A percentile compares a stretch with the other conserved stretches of the same genome.
Conservation (phyloP, 2,888 invertebrate species). For the Eledona agricola region DNA sequence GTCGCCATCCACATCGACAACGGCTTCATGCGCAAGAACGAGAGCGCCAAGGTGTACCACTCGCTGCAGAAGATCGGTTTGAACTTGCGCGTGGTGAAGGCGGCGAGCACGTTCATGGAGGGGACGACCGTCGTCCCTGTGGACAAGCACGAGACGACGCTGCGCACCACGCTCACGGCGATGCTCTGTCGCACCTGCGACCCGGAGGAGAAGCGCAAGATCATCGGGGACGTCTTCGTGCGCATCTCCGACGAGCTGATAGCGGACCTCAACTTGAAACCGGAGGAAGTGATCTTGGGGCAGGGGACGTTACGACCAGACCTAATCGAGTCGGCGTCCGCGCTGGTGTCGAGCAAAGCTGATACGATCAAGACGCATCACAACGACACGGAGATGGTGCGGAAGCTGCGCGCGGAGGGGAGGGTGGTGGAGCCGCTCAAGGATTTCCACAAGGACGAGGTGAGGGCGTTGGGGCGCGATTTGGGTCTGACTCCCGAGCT, state of each 20-base stretch:
- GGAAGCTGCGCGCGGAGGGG: slow-evolving; percentile 76
- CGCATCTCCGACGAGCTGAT: slow-evolving; percentile 91
- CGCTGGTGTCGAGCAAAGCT: slow-evolving; percentile 82
- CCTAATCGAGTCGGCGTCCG: slow-evolving; percentile 96
- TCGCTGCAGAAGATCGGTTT: slow-evolving; percentile 53
- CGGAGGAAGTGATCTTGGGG: slow-evolving; percentile 90
- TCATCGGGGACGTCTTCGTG: slow-evolving; percentile 99
- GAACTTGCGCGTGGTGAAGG: slow-evolving; percentile 72
- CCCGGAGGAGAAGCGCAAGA: slow-evolving; percentile 98
- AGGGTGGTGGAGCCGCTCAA: slow-evolving; percentile 96
- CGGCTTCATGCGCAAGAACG: slow-evolving; percentile 98
- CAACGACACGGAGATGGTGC: slow-evolving; percentile 96
- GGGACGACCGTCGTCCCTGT: slow-evolving; percentile 81
- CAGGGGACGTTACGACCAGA: slow-evolving; percentile 98
- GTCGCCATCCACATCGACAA: slow-evolving; percentile 98
- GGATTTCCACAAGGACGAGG: slow-evolving; percentile 99
- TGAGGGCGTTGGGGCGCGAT: slow-evolving; percentile 86
- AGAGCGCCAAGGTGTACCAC: slow-evolving; percentile 73
- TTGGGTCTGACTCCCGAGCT: slow-evolving; percentile 87
- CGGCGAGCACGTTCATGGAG: slow-evolving; percentile 76
- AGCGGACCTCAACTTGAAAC: slow-evolving; percentile 84
- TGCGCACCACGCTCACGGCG: slow-evolving; percentile 74
- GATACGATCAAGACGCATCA: slow-evolving; percentile 99
- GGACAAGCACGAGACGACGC: slow-evolving; percentile 44
- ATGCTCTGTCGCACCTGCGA: slow-evolving; percentile 86